Evolutionary conservation across 2,113 vertebrate species (phyloP).

Genomic region (Piaya cayana): DNA sequence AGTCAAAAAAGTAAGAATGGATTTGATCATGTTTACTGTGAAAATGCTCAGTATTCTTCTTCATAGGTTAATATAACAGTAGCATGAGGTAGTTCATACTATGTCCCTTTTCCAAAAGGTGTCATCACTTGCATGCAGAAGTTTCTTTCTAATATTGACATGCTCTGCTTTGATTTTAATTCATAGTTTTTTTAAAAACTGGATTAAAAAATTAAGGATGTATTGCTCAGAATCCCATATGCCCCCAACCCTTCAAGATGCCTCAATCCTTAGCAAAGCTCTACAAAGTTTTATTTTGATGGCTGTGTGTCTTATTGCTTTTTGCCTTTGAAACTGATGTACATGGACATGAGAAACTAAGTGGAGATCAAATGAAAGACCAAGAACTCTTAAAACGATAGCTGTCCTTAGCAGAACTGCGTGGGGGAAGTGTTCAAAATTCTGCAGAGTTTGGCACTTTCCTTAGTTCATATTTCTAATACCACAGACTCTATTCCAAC

Average conservation of each 20-base stretch:
- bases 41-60: background rate
- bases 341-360: background rate
- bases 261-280: background rate
- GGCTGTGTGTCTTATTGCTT: background rate
- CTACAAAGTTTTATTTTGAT: background rate
- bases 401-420: background rate
- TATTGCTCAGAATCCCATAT: background rate
- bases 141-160: background rate
- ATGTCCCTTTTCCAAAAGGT: background rate
- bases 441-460: background rate
- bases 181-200: background rate
- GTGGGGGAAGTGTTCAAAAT: background rate
- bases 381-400: background rate
- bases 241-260: too few relatives aligned
- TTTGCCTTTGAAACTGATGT: background rate
- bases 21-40: background rate
- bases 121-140: background rate
- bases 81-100: background rate
- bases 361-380: background rate
- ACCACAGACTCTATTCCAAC: background rate
- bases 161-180: background rate
- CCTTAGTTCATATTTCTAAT: background rate
- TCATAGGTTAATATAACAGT: background rate
- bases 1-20: background rate
- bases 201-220: background rate